Base-by-base conservation (phyloP, 2,113 vertebrate genomes). In the Menidia beryllina region DNA sequence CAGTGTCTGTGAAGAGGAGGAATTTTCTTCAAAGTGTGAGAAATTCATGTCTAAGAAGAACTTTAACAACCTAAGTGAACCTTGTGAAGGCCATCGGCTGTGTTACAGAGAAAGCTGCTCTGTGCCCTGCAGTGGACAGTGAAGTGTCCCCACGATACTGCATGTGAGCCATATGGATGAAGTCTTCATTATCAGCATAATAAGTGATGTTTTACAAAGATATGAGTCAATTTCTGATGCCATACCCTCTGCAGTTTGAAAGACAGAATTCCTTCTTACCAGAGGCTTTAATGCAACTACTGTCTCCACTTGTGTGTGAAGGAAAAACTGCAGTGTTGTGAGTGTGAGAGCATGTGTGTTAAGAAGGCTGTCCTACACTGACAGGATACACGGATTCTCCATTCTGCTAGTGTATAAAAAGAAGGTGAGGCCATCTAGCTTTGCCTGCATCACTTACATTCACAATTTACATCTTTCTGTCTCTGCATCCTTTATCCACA, bases 381-480 rank as follows among this genome's bases (percentile, higher is more conserved):
- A 89, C 84, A 87, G 74, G 48, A 27, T 82, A 91, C 90, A 90
- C 63, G 84, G 75, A 77, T 86, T 91, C 69, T 90, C 88, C 85
- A 91, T 91, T 64, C 71, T 75, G 56, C 76, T 74, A 49, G 57
- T 71, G 38, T 81, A 86, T 81, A 88, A 76, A 82, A 81, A 73
- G 74, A 75, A 78, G 67, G 78, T 41, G 49, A 75, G 50, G 62
- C 34, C 69, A 73, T 41, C 7, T 9, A 65, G 77, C 74, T 70
- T 72, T 79, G 72, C 61, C 82, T 68, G 49, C 67, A 71, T 62
- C 26, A 54, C 58, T 81, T 75, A 65, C 9, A 57, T n/a, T 73
- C 57, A 62, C 67, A 73, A 74, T 19, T 58, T 0, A 9, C 57
- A 50, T 20, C 15, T 15, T 13, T 26, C 49, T 34, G 45, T 25